These are phyloP conservation scores for Sminthurides aquaticus DNA, from an alignment of 2,888 invertebrate genomes.

Conservation along the genomic window DNA sequence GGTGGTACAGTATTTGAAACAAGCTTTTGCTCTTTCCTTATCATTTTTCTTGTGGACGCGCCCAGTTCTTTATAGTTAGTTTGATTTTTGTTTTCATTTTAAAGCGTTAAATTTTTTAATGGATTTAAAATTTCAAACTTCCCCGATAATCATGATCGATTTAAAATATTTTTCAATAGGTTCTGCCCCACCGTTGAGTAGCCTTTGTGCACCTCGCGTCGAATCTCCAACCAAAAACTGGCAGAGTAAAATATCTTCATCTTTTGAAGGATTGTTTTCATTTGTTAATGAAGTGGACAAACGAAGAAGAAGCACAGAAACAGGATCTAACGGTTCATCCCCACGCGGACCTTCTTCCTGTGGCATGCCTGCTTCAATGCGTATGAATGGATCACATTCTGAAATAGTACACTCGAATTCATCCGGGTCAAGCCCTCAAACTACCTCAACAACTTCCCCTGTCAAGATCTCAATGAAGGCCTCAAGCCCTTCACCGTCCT, in stretches of 20 bases:
- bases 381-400: background rate
- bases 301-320: constrained; percentile 73
- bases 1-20: no score
- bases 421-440: constrained; percentile 2
- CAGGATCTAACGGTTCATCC: constrained; percentile 30
- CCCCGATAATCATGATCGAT: no score
- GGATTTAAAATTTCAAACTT: no score
- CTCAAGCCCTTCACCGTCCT: constrained; percentile 16
- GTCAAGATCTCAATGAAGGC: constrained; percentile 7
- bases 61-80: no score
- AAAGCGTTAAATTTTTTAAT: no score
- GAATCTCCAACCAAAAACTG: constrained; percentile 53
- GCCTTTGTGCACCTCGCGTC: constrained; percentile 29
- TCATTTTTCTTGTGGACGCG: no score
- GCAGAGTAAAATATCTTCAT: constrained; percentile 87
- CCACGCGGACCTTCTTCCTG: constrained; percentile 14
- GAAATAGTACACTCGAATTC: background rate
- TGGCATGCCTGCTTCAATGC: background rate
- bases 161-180: no score
- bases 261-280: constrained; percentile 86
- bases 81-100: no score
- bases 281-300: constrained; percentile 86
- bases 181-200: no score
- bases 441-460: constrained; percentile 6
- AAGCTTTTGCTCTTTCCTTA: no score